Evolutionary conservation across 2,797 vertebrate genomes (phyloP).

Genomic region (Pelochelys cantorii): DNA sequence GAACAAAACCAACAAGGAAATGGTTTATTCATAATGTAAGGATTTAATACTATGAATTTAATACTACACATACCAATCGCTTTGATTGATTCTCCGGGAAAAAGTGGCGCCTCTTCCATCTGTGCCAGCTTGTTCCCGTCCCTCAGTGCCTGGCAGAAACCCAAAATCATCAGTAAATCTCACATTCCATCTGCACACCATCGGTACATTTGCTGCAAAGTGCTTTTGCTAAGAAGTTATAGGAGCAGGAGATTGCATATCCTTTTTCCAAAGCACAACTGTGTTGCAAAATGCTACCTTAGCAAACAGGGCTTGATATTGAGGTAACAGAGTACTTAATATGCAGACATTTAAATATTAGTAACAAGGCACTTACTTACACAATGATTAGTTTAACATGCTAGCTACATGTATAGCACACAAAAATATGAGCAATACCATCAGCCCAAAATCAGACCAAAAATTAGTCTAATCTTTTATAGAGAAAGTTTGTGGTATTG

Average conservation of each 20-base stretch:
- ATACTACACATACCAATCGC: conserved; percentile 84
- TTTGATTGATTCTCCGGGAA: conserved; percentile 93
- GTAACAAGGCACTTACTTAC: conserved; percentile 34
- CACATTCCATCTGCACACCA: conserved; percentile 56
- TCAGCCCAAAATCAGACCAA: conserved; percentile 28
- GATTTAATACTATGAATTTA: background rate
- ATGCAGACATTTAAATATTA: conserved; percentile 53
- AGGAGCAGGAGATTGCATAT: conserved; percentile 49
- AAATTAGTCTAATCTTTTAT: conserved; percentile 12
- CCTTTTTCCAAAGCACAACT: conserved; percentile 64
- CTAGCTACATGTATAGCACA: conserved; percentile 17
- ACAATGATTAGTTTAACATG: conserved; percentile 36
- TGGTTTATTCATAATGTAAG: background rate
- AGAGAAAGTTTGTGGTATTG: conserved; percentile 2
- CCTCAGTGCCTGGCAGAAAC: conserved; percentile 84
- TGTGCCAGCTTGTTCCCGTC: conserved; percentile 87
- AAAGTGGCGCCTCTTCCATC: conserved; percentile 91
- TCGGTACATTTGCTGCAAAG: conserved; percentile 36
- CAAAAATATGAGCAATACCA: conserved; percentile 2
- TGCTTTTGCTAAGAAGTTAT: conserved; percentile 65
- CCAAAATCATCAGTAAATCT: conserved; percentile 74
- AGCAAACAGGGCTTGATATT: conserved; percentile 42
- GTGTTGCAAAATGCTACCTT: background rate
- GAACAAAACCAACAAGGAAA: background rate
- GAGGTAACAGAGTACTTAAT: conserved; percentile 44